A percentile compares a stretch with the other conserved stretches of the same genome.
These are phyloP conservation scores for Galemys pyrenaicus DNA, from an alignment of 2,113 vertebrate genomes.

Conservation along the genomic window DNA sequence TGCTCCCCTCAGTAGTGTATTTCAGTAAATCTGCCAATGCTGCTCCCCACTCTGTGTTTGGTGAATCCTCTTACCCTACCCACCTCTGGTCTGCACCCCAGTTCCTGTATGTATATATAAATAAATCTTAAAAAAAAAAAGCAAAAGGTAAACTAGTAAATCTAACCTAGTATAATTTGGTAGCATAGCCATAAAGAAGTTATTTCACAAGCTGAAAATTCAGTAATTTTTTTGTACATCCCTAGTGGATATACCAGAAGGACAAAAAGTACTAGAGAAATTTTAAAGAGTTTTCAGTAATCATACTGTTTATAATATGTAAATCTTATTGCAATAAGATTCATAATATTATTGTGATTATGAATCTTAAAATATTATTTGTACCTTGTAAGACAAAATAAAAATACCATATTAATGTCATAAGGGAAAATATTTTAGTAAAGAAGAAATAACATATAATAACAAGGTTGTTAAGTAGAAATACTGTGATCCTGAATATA, in stretches of 20 bases:
- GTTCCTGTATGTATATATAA: too few species aligned
- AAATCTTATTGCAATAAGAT: too few species aligned
- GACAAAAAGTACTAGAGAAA: neutral
- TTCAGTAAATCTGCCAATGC: too few species aligned
- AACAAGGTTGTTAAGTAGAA: neutral
- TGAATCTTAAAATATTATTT: neutral
- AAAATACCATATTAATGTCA: neutral
- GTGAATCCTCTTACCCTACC: too few species aligned
- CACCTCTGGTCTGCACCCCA: too few species aligned
- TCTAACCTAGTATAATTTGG: neutral
- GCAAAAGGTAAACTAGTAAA: neutral
- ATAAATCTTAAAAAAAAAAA: too few species aligned
- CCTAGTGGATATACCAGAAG: neutral
- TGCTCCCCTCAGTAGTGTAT: too few species aligned
- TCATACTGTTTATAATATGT: neutral
- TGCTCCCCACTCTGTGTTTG: too few species aligned
- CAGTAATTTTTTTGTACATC: neutral
- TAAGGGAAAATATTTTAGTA: neutral
- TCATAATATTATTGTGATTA: neutral
- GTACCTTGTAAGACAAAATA: neutral
- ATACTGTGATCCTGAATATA: neutral
- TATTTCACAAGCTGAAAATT: slow-evolving; percentile 23
- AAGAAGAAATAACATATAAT: neutral
- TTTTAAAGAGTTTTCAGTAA: neutral
- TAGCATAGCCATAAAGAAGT: neutral